Evolutionary conservation across 2,113 vertebrate genomes (phyloP), one percentile per base, ranked within the genome.

Genomic region (Gavia stellata): DNA sequence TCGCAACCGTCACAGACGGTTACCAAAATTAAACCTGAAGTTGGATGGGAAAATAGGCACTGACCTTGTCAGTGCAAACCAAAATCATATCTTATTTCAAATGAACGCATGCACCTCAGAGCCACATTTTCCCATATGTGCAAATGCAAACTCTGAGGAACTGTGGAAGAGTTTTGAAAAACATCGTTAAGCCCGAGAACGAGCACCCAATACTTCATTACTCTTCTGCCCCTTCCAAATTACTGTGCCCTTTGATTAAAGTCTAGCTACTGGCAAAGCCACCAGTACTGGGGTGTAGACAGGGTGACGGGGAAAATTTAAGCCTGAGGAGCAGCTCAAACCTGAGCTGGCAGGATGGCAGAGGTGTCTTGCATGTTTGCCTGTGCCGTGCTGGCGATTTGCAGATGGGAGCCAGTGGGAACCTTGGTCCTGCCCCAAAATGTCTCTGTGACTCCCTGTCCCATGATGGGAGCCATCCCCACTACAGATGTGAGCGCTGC

Each of bases 11-110:
- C 75, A 78, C 92, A 96, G 74, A 73, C 47, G 4, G 81, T 45
- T 80, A 77, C 90, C 45, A 61, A 72, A 95, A 96, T 97, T 95
- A 95, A 96, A 86, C 66, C 81, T 73, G 93, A 82, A 96, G 85
- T 90, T 96, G 94, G 78, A 73, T 92, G 87, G 92, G 66, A 93
- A 91, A 93, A 94, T 24, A 79, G 87, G 78, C 90, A 58, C 58
- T 94, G 94, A 92, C 94, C 92, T 94, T 97, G 93, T 95, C 93
- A 93, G 81, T 36, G 52, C 70, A 65, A 92, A 80, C 90, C 49
- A 73, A 77, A 85, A 91, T 87, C 78, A 5, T 36, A 28, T 87
- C 81, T 83, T 85, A 38, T 82, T 95, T 93, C 85, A 94, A 78
- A 80, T 26, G 50, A 94, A 90, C 78, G 67, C 53, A 52, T 20